phyloP scores from a whole-genome alignment of 2,888 invertebrate genomes.

The Hydraecia micacea region DNA sequence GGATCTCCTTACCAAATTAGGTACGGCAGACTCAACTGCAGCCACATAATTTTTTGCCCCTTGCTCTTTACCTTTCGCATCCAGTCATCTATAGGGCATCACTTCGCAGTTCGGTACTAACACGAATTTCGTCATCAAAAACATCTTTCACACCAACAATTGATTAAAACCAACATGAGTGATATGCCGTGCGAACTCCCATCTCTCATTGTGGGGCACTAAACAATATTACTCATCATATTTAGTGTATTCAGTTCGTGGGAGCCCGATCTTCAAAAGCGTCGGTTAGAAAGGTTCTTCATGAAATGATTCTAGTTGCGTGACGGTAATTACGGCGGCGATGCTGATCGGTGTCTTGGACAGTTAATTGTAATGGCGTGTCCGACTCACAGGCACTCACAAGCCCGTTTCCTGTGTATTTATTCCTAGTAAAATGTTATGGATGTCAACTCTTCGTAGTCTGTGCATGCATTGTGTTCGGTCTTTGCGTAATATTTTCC shows the following conservation, averaged over 20 bases:
- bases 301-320: constrained; percentile 75
- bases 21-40: neutral
- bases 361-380: constrained; percentile 82
- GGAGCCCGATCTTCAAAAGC: constrained; percentile 68
- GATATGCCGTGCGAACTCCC: constrained; percentile 54
- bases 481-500: constrained; percentile 12
- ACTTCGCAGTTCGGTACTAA: neutral
- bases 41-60: neutral
- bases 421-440: constrained; percentile 62
- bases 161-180: constrained; percentile 36
- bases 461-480: constrained; percentile 22
- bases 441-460: constrained; percentile 50
- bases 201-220: constrained; percentile 47
- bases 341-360: constrained; percentile 80
- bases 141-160: neutral
- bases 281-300: constrained; percentile 70
- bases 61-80: neutral
- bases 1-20: neutral
- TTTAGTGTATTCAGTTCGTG: constrained; percentile 67
- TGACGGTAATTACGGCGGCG: constrained; percentile 81
- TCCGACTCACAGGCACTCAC: constrained; percentile 69
- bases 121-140: neutral
- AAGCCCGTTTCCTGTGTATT: constrained; percentile 78
- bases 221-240: constrained; percentile 69
- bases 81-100: neutral